Evolutionary conservation across 2,113 vertebrate species (phyloP), one percentile per base, ranked within the genome.

Genomic region (Litocranius walleri): DNA sequence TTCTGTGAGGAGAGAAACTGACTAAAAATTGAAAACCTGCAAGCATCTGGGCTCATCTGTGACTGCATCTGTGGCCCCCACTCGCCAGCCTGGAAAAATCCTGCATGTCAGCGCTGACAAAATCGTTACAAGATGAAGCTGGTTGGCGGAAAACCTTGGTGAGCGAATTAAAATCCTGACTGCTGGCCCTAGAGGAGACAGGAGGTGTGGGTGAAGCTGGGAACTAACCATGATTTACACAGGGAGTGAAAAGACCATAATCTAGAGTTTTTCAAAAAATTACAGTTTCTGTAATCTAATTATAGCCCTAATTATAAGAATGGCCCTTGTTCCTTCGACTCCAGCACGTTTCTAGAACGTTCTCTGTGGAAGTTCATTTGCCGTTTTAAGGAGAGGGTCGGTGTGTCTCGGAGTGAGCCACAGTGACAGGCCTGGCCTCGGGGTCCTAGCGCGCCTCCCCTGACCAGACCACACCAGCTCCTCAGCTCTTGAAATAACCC

Each of bases 361-460:
- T 95, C 92, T 95, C 92, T 6, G 10, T 7, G 30, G n/a, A 88
- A 54, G 77, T 87, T 87, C 84, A 23, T 83, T 61, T 89, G 67
- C 82, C 21, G 30, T 43, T 67, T 91, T 67, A 81, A 67, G 87
- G 40, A 23, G 17, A 86, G 91, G 50, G 56, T 2, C 84, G 48
- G 87, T 19, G 71, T 89, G 27, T 81, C 89, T 95, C 91, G 12
- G 56, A 54, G n/a, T 71, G 84, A 94, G 74, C 50, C 54, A 45
- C 88, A 90, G 57, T 45, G 97, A 71, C 94, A 95, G 91, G 29
- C 52, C 56, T 94, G 94, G 96, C 81, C 23, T 71, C 43, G 29
- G 48, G 74, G 59, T 85, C 43, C 25, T 67, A 90, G 94, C 92
- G 74, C 11, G 21, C 64, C 82, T 80, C 71, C 48, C 64, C 52